Conservation (phyloP, 2,888 invertebrate genomes). For the Xylocampa areola region DNA sequence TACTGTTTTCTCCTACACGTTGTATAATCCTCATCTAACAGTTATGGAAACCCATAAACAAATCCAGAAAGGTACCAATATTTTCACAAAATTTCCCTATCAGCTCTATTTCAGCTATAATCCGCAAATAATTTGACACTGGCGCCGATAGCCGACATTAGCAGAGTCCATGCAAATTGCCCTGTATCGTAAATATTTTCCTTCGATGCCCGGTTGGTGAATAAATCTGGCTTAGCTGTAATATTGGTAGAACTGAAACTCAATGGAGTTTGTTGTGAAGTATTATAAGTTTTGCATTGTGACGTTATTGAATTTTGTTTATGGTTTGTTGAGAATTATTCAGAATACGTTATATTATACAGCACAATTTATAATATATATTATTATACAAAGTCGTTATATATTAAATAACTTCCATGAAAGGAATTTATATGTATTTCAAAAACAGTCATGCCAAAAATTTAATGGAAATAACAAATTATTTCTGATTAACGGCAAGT, state of each 20-base stretch:
- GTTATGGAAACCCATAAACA: too few species aligned
- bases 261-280: slow-evolving; percentile 33
- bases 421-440: too few species aligned
- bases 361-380: too few species aligned
- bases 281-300: slow-evolving; percentile 10
- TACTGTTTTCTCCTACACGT: too few species aligned
- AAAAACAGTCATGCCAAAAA: too few species aligned
- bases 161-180: slow-evolving; percentile 53
- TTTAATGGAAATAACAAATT: too few species aligned
- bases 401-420: too few species aligned
- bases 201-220: slow-evolving; percentile 33
- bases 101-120: slow-evolving; percentile 45
- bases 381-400: too few species aligned
- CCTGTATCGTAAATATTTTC: slow-evolving; percentile 53
- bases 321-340: not conserved
- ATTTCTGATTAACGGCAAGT: too few species aligned
- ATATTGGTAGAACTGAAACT: slow-evolving; percentile 41
- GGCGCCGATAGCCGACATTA: slow-evolving; percentile 47
- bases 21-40: too few species aligned
- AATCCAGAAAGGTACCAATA: not conserved
- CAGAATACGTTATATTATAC: too few species aligned
- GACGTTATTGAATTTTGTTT: slow-evolving; percentile 22
- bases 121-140: slow-evolving; percentile 55
- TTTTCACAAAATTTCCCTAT: slow-evolving; percentile 26
- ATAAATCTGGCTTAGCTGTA: slow-evolving; percentile 54